Base-by-base conservation (phyloP, 2,113 vertebrate species). In the Rissa tridactyla region DNA sequence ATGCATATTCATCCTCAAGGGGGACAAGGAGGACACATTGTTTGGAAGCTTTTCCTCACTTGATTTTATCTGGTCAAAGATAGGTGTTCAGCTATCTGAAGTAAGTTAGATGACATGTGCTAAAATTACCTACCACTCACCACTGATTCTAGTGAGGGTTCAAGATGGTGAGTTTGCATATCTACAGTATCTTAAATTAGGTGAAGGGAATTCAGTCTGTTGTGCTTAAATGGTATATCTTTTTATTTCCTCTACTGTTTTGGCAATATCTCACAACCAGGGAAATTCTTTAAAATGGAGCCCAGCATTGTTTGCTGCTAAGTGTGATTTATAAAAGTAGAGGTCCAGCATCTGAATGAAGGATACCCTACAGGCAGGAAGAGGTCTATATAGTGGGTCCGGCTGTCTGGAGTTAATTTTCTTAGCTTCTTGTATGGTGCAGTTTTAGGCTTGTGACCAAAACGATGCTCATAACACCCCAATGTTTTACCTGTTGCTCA, bases 371-470 rank as follows among this genome's bases (percentile, higher is more conserved):
- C 6, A 27, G 22, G 5, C 3, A 64, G 18, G 14, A 89, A 71
- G 8, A 46, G 4, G 3, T 66, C 6, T 5, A 0, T 60, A 9
- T 34, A 9, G 38, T 46, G 13, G 4, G 2, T 54, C n/a, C 60
- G 14, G 15, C 21, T 49, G 7, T 11, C 19, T 36, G 9, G 15
- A 44, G 7, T 29, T 62, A 15, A 49, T 40, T 34, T 46, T 69
- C 32, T 46, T 72, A 51, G 15, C 2, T 5, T 2, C 11, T 47
- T 57, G 2, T 40, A 40, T 7, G 9, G 5, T 92, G 18, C 2
- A 75, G 2, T 5, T 75, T 46, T 40, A 51, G 8, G 36, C 54
- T 51, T 60, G 18, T n/a, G 15, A 36, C 13, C 16, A 58, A 62
- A 76, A 27, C 4, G 0, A 23, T 20, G 11, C 3, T 32, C 25